Percentiles rank a stretch among this genome's conserved stretches.
Conservation (phyloP, 1,140 invertebrate genomes). For the Mactra quadrangularis region DNA sequence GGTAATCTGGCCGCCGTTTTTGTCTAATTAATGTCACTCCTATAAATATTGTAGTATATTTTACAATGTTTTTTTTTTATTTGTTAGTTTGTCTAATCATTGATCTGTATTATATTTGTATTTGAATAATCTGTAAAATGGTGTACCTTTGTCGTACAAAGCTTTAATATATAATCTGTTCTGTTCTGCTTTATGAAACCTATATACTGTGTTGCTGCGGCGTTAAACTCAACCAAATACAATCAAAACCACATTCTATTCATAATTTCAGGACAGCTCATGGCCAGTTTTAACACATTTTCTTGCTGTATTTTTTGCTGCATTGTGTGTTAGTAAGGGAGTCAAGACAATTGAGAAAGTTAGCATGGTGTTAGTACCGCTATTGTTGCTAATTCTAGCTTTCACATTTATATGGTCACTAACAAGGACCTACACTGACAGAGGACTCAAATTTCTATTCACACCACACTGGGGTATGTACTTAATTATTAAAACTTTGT, state of each 20-base stretch:
- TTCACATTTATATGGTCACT: slow-evolving; percentile 80
- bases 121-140: too few relatives aligned
- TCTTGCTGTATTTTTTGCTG: slow-evolving; percentile 70
- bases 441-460: slow-evolving; percentile 77
- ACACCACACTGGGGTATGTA: slow-evolving; percentile 78
- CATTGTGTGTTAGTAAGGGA: slow-evolving; percentile 73
- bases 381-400: slow-evolving; percentile 76
- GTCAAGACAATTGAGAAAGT: slow-evolving; percentile 81
- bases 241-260: neutral
- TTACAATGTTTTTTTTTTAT: too few relatives aligned
- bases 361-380: slow-evolving; percentile 78
- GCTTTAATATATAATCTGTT: too few relatives aligned
- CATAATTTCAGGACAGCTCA: slow-evolving; percentile 72
- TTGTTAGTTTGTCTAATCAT: too few relatives aligned
- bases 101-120: too few relatives aligned
- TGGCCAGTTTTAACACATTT: slow-evolving; percentile 79
- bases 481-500: neutral
- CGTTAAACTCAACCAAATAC: too few relatives aligned
- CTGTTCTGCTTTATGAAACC: too few relatives aligned
- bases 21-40: too few relatives aligned
- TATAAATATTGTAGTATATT: too few relatives aligned
- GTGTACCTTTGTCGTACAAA: too few relatives aligned
- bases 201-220: too few relatives aligned
- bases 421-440: slow-evolving; percentile 71
- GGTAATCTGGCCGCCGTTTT: too few relatives aligned